Base-by-base conservation (phyloP, 2,113 vertebrate species). In the Ranitomeya imitator region DNA sequence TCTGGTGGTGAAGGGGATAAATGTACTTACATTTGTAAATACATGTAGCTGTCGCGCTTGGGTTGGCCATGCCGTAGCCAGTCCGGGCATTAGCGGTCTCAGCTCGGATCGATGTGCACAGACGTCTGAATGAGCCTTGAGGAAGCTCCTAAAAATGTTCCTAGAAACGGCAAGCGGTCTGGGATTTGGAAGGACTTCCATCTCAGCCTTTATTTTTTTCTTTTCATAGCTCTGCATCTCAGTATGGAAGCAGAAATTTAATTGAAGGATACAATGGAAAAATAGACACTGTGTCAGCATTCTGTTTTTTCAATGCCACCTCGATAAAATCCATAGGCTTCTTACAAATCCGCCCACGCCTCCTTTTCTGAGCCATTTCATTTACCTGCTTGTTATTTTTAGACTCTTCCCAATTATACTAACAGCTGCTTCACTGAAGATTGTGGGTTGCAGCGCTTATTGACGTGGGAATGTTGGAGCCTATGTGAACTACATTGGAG, bases 291-390 rank as follows among this genome's bases (percentile, higher is more conserved):
- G 51, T 67, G 60, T 85, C 83, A 85, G 65, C 45, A 55, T 19
- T 71, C 37, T 23, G 45, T 71, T 71, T 85, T 55, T 21, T 84
- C 51, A 73, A 71, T 84, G 45, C 45, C 26, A 85, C 63, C 83
- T 54, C 7, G 52, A 85, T 84, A 84, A 69, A 85, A 85, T 55
- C 61, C 19, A 55, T 54, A 85, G 52, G 45, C 83, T 85, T 69
- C 83, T 71, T 85, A 85, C 83, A 71, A 81, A 85, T 85, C 83
- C 83, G 71, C 83, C 83, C 83, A 85, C 83, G 18, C 83, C 61
- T 51, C 63, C 65, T 73, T 85, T 65, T 65, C 83, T 74, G 51
- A 52, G 67, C 80, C 86, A 19, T 63, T 86, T 71, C 9, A 69
- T 37, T 81, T 71, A 73, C 79, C 5, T 37, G 86, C 80, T 78